Evolutionary conservation across 2,113 vertebrate genomes (phyloP).

Genomic region (Lagopus leucura): DNA sequence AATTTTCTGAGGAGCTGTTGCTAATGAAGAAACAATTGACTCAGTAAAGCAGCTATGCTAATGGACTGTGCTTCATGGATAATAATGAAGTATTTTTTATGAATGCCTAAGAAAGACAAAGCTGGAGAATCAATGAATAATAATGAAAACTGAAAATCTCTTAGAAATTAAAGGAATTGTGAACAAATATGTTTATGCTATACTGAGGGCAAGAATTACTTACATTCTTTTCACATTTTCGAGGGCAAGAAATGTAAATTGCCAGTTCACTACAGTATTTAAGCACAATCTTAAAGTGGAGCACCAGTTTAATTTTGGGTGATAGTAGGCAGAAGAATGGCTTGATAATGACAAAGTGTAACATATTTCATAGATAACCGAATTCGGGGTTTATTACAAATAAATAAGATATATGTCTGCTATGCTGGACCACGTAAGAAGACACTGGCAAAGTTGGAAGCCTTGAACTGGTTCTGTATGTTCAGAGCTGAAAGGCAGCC

Average conservation of each 20-base stretch:
- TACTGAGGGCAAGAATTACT: background rate
- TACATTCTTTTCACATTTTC: background rate
- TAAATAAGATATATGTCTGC: background rate
- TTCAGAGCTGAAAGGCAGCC: background rate
- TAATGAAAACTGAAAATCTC: slow-evolving; percentile 20
- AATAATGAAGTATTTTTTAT: slow-evolving; percentile 39
- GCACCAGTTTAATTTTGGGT: background rate
- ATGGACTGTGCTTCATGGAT: slow-evolving; percentile 38
- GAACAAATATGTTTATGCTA: slow-evolving; percentile 19
- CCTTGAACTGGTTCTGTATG: background rate
- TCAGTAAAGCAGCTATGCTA: slow-evolving; percentile 27
- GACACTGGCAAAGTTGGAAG: background rate
- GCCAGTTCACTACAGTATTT: background rate
- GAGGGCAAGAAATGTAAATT: background rate
- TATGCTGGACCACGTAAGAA: background rate
- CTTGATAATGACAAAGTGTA: slow-evolving; percentile 24
- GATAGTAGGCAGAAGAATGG: background rate
- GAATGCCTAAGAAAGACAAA: slow-evolving; percentile 42
- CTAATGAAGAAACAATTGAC: slow-evolving; percentile 61
- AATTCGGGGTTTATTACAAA: background rate
- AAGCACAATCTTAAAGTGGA: background rate
- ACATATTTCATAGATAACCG: background rate
- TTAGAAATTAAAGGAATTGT: slow-evolving; percentile 25
- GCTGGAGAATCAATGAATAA: slow-evolving; percentile 16
- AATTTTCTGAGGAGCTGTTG: slow-evolving; percentile 38